These are phyloP conservation scores for Onychostoma macrolepis DNA, from an alignment of 2,113 vertebrate species.

Conservation along the genomic window DNA sequence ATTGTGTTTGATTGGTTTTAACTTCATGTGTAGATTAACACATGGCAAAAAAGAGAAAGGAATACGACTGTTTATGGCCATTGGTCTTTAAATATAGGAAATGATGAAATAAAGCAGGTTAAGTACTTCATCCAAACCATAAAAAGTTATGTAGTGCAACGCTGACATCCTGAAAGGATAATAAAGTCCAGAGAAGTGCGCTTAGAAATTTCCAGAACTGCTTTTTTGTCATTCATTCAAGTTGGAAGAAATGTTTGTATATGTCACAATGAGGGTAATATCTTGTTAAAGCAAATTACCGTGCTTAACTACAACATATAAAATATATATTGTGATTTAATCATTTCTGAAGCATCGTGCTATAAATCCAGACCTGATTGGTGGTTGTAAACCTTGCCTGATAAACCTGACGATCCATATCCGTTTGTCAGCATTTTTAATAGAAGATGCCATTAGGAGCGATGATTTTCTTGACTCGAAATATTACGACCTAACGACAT, in stretches of 20 bases:
- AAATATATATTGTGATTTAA: background rate
- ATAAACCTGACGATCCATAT: constrained; percentile 8
- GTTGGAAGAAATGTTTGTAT: background rate
- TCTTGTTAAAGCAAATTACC: background rate
- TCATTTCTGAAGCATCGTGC: background rate
- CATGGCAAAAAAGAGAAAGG: background rate
- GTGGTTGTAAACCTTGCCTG: constrained; percentile 23
- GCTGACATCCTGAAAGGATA: background rate
- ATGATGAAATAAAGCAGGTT: background rate
- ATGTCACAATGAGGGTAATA: background rate
- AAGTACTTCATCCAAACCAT: background rate
- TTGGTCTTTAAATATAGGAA: background rate
- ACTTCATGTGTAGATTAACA: background rate
- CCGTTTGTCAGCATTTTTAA: constrained; percentile 16
- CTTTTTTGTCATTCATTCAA: background rate
- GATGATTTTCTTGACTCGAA: background rate
- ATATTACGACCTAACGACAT: background rate
- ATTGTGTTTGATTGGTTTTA: background rate
- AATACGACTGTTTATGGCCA: background rate
- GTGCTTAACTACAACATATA: background rate
- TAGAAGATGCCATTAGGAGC: background rate
- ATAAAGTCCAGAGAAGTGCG: background rate
- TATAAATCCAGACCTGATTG: background rate
- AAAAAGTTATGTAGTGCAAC: background rate
- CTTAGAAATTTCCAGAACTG: background rate